Base-by-base conservation (phyloP, 2,797 vertebrate species). In the Pipistrellus pipistrellus region DNA sequence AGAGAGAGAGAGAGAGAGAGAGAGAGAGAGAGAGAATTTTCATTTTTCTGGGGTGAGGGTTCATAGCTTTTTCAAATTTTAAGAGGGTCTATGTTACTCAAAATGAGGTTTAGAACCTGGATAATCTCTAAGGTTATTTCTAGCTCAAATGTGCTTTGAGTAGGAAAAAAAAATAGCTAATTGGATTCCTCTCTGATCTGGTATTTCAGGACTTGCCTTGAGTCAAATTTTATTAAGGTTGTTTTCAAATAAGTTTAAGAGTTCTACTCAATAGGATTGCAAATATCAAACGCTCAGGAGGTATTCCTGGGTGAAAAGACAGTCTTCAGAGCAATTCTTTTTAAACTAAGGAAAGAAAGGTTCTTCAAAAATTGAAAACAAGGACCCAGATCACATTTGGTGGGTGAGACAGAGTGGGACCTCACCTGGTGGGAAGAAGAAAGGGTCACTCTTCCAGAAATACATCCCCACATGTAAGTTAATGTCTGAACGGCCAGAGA, bases 171-270 rank as follows among this genome's bases (percentile, higher is more conserved):
- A 88, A 85, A 62, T 6, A 51, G 71, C 41, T 96, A 93, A 95
- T 93, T 94, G 84, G 66, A n/a, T 93, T 95, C 41, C 44, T 88
- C 57, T 93, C 55, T 88, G 32, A 92, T 88, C 59, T 88, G 44
- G 82, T 92, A 86, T 95, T 94, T 95, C 66, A 93, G 32, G 66
- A 90, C 62, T 96, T 91, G 85, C 93, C 80, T 95, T 85, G 55
- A 95, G 91, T 95, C 84, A 93, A 48, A 91, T 94, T 97, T 95
- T 93, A 96, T 95, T 92, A 95, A 93, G n/a, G 46, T 86, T 96
- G 64, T 94, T 96, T 94, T 92, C 76, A 93, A 96, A 92, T 95
- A 91, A 15, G 17, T 90, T 92, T 92, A 92, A 95, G 72, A 92
- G 88, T 88, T 97, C 55, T 77, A 21, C 72, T 80, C 94, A 93